phyloP scores from a whole-genome alignment of 2,888 invertebrate genomes.

The Adineta ricciae region DNA sequence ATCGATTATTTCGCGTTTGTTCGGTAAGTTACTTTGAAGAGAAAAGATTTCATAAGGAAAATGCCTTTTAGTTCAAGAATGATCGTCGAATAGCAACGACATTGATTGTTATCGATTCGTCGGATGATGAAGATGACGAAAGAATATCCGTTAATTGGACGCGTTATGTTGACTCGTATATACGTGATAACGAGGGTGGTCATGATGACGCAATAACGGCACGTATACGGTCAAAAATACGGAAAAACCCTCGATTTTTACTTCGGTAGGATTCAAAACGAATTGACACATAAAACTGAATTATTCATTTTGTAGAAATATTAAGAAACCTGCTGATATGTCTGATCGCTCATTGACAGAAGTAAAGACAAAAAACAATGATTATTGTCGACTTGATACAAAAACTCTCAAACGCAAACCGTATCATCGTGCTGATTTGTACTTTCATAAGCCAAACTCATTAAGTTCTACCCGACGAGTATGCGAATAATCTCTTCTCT shows the following conservation, averaged over 20 bases:
- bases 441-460: not conserved
- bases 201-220: not conserved
- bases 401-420: slow-evolving; percentile 11
- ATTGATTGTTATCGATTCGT: slow-evolving; percentile 5
- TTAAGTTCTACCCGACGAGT: not conserved
- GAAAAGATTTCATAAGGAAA: too few relatives aligned
- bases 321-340: not conserved
- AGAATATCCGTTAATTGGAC: not conserved
- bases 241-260: slow-evolving; percentile 1
- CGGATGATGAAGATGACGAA: slow-evolving; percentile 16
- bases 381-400: not conserved
- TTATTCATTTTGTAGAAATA: not conserved
- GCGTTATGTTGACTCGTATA: not conserved
- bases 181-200: not conserved
- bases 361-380: not conserved
- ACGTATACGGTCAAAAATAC: not conserved
- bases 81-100: not conserved
- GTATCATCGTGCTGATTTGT: not conserved
- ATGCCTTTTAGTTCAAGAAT: not conserved
- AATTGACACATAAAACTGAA: not conserved
- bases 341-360: not conserved
- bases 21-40: not conserved
- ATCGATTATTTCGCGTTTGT: slow-evolving; percentile 13
- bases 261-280: not conserved
- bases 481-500: not conserved